Evolutionary conservation across 2,797 vertebrate species (phyloP).

Genomic region (Botia kubotai): DNA sequence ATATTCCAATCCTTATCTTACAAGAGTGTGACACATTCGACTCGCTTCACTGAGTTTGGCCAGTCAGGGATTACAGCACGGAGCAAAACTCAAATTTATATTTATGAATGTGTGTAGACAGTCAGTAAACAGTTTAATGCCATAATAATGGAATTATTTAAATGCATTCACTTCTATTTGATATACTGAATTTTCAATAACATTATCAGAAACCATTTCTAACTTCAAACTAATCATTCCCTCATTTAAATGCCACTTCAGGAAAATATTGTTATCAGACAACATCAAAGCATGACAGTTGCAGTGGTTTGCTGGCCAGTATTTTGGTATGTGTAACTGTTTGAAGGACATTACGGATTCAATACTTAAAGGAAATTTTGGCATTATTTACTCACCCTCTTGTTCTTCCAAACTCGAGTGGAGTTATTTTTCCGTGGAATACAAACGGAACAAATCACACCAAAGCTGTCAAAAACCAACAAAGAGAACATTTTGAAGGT

Average conservation of each 20-base stretch:
- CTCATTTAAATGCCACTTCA: slow-evolving; percentile 41
- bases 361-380: neutral
- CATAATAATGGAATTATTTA: slow-evolving; percentile 54
- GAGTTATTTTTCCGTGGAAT: too few species aligned
- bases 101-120: slow-evolving; percentile 61
- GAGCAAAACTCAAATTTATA: slow-evolving; percentile 57
- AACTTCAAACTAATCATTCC: slow-evolving; percentile 12
- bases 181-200: slow-evolving; percentile 52
- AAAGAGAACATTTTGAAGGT: neutral
- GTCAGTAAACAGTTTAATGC: slow-evolving; percentile 54
- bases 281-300: slow-evolving; percentile 28
- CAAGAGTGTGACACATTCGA: slow-evolving; percentile 54
- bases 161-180: slow-evolving; percentile 47
- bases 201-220: slow-evolving; percentile 44
- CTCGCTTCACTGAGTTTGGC: slow-evolving; percentile 50
- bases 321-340: neutral
- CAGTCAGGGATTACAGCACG: slow-evolving; percentile 57
- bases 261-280: slow-evolving; percentile 36
- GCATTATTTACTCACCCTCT: too few species aligned
- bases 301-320: neutral
- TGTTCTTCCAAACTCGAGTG: too few species aligned
- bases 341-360: slow-evolving; percentile 14
- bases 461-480: neutral
- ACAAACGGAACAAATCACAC: neutral
- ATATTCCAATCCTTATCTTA: slow-evolving; percentile 49